A percentile compares a stretch with the other conserved stretches of the same genome.
Conservation (phyloP, 2,113 vertebrate species). For the Syngnathoides biaculeatus region DNA sequence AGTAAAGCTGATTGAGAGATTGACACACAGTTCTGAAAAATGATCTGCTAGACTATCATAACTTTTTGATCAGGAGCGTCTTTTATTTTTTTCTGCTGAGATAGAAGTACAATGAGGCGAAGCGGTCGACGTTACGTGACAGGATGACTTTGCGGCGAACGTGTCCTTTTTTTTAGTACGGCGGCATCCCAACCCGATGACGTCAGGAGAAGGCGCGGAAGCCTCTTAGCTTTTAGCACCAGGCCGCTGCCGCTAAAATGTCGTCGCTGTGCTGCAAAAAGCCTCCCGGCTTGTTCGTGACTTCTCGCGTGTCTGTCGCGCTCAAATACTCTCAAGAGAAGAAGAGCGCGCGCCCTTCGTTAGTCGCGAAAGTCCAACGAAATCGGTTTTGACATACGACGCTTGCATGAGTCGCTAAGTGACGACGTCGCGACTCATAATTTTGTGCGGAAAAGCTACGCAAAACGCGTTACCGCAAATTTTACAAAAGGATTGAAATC, state of each 20-base stretch:
- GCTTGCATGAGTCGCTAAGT: conserved; percentile 69
- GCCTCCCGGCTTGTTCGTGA: conserved; percentile 47
- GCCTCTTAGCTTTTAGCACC: conserved; percentile 75
- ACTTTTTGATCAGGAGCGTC: too few species aligned
- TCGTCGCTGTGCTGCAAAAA: conserved; percentile 69
- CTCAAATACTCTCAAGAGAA: conserved; percentile 24
- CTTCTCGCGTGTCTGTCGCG: conserved; percentile 53
- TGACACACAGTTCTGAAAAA: too few species aligned
- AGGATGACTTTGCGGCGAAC: not conserved
- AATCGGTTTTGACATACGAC: conserved; percentile 68
- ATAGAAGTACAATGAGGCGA: too few species aligned
- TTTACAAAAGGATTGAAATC: too few species aligned
- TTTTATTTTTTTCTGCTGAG: too few species aligned
- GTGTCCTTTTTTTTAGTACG: conserved; percentile 53
- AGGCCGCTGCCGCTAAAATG: conserved; percentile 67
- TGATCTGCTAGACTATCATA: too few species aligned
- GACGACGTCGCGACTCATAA: conserved; percentile 17
- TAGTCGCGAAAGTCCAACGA: conserved; percentile 73
- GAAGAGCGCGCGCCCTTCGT: conserved; percentile 56
- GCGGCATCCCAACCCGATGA: conserved; percentile 65
- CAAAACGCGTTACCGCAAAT: too few species aligned
- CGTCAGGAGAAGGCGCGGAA: conserved; percentile 29
- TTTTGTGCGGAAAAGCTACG: too few species aligned
- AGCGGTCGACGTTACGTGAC: too few species aligned
- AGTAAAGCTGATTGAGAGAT: too few species aligned